Evolutionary conservation across 2,797 vertebrate species (phyloP), one percentile per base, ranked within the genome.

Genomic region (Crax fasciolata): DNA sequence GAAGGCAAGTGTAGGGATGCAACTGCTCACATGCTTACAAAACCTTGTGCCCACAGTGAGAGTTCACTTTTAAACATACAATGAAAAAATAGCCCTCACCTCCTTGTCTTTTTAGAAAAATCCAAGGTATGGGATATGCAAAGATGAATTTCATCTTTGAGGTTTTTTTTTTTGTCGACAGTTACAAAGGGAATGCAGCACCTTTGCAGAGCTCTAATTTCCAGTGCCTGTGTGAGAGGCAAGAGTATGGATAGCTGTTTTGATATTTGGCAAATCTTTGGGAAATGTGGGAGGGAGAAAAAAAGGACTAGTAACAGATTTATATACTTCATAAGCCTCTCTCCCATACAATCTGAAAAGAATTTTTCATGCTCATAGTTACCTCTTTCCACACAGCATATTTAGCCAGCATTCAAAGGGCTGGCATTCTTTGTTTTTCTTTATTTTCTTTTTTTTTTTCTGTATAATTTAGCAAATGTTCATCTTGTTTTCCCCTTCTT

Each of bases 91-190:
- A 93, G 80, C 82, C 87, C 65, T 92, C 57, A 16, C 46, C 63
- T 93, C 87, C 89, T 71, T 67, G 48, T 51, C 71, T 94, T 84
- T 95, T 78, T 74, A 83, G 78, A 90, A 89, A 93, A 93, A 92
- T 67, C 68, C 52, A 0, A 0, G 14, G 32, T 84, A 57, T 0
- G 3, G 35, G 35, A 35, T 35, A 35, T 35, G 35, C 35, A 35
- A 35, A 35, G 35, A 35, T 35, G 35, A 35, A 35, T 35, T 35
- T 35, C 35, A 35, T 35, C 35, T 35, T 35, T 35, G 35, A 35
- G 35, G 35, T 35, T 67, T 79, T 84, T 89, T 84, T 80, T 79
- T 89, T 86, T 61, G 28, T 70, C 51, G 28, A 13, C 49, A 77
- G 51, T 20, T 54, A 55, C 92, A 89, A 84, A 94, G 62, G 65